Evolutionary conservation across 2,113 vertebrate species (phyloP).

Genomic region (Jacana jacana): DNA sequence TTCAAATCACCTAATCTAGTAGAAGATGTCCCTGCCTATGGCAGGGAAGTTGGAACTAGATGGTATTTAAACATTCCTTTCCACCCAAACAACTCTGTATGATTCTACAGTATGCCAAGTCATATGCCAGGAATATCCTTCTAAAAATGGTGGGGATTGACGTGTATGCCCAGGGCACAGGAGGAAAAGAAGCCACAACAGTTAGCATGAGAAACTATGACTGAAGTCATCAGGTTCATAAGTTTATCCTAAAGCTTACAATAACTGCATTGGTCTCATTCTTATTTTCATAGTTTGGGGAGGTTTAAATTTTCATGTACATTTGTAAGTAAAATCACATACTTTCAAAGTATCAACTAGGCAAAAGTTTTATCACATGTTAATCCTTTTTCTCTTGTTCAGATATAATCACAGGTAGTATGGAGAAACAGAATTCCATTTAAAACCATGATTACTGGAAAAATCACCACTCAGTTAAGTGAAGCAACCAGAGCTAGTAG

Average conservation of each 20-base stretch:
- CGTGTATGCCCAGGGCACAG: neutral
- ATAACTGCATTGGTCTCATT: neutral
- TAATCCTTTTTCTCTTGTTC: neutral
- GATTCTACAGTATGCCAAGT: neutral
- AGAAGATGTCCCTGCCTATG: neutral
- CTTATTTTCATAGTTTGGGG: neutral
- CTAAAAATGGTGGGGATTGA: neutral
- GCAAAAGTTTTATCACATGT: neutral
- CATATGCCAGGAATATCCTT: neutral
- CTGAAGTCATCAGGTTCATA: neutral
- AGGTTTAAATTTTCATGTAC: neutral
- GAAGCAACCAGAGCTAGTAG: neutral
- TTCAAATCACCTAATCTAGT: neutral
- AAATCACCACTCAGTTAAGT: neutral
- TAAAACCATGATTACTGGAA: neutral
- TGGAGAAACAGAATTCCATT: neutral
- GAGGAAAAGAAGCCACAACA: neutral
- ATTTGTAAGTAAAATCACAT: neutral
- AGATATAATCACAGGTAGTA: neutral
- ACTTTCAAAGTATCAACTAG: neutral
- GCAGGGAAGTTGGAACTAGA: neutral
- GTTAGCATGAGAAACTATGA: neutral
- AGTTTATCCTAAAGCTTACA: neutral
- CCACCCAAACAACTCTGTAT: neutral
- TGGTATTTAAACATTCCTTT: neutral